phyloP scores from a whole-genome alignment of 2,888 invertebrate species.

The Rhimphoctona megacephalus region DNA sequence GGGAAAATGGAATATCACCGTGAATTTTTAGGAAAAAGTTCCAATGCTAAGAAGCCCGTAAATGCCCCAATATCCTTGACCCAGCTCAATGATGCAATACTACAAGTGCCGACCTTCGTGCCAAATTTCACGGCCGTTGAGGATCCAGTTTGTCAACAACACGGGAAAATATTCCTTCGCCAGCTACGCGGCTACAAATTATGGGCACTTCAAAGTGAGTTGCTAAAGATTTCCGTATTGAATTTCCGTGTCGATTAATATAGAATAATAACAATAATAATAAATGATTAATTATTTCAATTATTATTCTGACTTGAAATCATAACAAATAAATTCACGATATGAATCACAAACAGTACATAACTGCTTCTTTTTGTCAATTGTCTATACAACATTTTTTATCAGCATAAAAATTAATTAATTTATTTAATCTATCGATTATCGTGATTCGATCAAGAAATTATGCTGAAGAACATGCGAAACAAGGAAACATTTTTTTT shows the following conservation, averaged over 20 bases:
- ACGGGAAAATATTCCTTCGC: constrained; percentile 89
- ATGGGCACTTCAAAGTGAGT: constrained; percentile 91
- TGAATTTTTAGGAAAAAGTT: constrained; percentile 71
- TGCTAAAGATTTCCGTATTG: constrained; percentile 28
- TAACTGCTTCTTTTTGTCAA: neutral
- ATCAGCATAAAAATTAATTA: neutral
- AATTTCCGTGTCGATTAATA: constrained; percentile 7
- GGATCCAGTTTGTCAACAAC: constrained; percentile 89
- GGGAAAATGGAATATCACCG: neutral
- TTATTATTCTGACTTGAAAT: neutral
- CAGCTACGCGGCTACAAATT: constrained; percentile 89
- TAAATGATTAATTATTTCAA: constrained; percentile 12
- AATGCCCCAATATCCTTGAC: constrained; percentile 87
- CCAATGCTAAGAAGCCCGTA: constrained; percentile 82
- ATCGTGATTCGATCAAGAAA: neutral
- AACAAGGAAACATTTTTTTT: neutral
- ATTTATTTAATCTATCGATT: neutral
- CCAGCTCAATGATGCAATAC: constrained; percentile 87
- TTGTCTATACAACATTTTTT: neutral
- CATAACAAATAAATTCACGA: neutral
- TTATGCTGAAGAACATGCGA: neutral
- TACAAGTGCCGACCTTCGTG: constrained; percentile 88
- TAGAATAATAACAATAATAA: constrained; percentile 3
- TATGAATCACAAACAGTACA: neutral
- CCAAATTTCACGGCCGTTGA: constrained; percentile 89